Evolutionary conservation across 1,140 invertebrate species (phyloP).

Genomic region (Drosophila nigromelanica): DNA sequence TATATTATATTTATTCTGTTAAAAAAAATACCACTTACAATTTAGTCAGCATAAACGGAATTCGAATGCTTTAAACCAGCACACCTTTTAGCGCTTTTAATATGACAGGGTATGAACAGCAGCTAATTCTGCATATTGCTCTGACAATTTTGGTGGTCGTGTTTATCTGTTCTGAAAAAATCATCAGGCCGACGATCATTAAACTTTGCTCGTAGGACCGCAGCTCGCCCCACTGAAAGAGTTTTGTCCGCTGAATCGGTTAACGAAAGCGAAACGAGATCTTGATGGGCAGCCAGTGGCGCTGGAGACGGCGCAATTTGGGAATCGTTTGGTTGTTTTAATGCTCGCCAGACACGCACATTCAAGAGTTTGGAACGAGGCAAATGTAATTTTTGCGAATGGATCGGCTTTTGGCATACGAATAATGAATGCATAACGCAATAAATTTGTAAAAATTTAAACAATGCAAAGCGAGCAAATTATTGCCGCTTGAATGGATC

Average conservation of each 20-base stretch:
- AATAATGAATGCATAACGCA: constrained; percentile 60
- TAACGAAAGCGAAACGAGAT: constrained; percentile 67
- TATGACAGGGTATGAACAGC: constrained; percentile 15
- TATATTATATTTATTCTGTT: too few species aligned
- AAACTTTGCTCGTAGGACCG: constrained; percentile 55
- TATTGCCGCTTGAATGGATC: constrained; percentile 72
- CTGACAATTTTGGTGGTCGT: constrained; percentile 69
- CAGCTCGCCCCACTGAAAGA: not conserved
- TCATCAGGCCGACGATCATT: constrained; percentile 68
- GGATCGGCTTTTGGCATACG: constrained; percentile 22
- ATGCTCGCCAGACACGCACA: constrained; percentile 54
- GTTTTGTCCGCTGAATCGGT: constrained; percentile 7
- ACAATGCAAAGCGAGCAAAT: constrained; percentile 73
- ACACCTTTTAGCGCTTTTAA: not conserved
- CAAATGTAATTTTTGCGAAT: constrained; percentile 47
- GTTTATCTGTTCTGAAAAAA: constrained; percentile 72
- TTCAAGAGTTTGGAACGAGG: not conserved
- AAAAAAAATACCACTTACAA: too few species aligned
- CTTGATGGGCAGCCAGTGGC: constrained; percentile 56
- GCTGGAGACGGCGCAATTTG: constrained; percentile 63
- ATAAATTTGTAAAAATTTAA: constrained; percentile 74
- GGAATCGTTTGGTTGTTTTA: constrained; percentile 55
- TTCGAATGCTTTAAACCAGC: not conserved
- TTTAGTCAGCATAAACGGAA: too few species aligned
- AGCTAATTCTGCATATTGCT: constrained; percentile 45